phyloP scores from a whole-genome alignment of 2,113 vertebrate genomes.

The Panthera leo region DNA sequence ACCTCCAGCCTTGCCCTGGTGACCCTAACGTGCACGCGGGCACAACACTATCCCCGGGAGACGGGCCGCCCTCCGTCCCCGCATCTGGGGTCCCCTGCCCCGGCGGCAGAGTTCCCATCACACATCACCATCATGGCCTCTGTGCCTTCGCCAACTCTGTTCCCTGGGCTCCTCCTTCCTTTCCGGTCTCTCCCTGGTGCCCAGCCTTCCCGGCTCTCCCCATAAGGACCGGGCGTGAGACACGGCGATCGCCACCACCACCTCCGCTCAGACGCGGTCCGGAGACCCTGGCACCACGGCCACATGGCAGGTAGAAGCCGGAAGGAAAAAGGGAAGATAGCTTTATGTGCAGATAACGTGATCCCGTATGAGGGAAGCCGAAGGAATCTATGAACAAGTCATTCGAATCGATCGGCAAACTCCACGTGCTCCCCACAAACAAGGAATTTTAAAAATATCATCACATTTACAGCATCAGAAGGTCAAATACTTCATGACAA shows the following conservation, averaged over 20 bases:
- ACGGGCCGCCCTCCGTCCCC: fast-evolving
- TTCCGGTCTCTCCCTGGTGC: fast-evolving
- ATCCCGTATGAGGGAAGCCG: not conserved
- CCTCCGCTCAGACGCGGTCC: no score
- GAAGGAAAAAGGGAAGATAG: fast-evolving
- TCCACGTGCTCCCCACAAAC: not conserved
- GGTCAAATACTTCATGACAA: not conserved
- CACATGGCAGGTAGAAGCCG: no score
- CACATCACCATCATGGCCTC: not conserved
- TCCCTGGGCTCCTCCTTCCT: not conserved
- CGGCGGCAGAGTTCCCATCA: fast-evolving
- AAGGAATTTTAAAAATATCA: not conserved
- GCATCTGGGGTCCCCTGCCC: fast-evolving
- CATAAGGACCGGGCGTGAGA: fast-evolving
- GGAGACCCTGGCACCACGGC: not conserved
- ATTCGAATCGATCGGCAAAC: not conserved
- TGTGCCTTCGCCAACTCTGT: fast-evolving
- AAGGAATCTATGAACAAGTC: not conserved
- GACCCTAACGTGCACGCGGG: fast-evolving
- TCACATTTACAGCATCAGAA: not conserved
- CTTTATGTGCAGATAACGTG: not conserved
- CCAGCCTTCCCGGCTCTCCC: fast-evolving
- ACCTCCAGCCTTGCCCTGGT: fast-evolving
- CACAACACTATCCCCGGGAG: fast-evolving
- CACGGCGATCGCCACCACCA: no score